Evolutionary conservation across 2,888 invertebrate species (phyloP).

Genomic region (Metalampra italica): DNA sequence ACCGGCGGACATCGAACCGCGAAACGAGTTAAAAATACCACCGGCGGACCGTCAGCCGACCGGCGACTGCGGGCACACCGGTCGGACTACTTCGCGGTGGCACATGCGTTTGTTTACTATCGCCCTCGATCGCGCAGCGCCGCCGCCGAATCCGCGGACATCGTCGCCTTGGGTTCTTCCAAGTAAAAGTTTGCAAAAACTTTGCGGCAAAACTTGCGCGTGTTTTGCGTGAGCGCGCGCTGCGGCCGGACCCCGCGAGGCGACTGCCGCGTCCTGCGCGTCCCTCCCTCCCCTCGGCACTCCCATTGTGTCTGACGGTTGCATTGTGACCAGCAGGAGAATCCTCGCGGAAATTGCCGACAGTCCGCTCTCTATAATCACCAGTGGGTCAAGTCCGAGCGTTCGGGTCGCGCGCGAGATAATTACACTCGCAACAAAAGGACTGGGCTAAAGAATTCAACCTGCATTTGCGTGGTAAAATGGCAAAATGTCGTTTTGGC

Average conservation of each 20-base stretch:
- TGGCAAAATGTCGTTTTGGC: too few relatives aligned
- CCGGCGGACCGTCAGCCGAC: conserved; percentile 51
- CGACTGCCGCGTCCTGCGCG: conserved; percentile 71
- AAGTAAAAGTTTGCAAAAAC: too few relatives aligned
- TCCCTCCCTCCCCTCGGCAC: conserved; percentile 52
- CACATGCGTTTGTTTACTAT: conserved; percentile 79
- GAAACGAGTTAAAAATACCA: conserved; percentile 76
- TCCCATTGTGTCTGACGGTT: conserved; percentile 51
- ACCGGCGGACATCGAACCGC: conserved; percentile 75
- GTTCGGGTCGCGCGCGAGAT: neutral
- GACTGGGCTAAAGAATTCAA: too few relatives aligned
- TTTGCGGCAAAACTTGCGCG: conserved; percentile 34
- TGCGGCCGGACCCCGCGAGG: conserved; percentile 41
- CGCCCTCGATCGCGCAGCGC: conserved; percentile 48
- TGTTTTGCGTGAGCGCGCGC: conserved; percentile 22
- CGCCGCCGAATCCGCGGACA: conserved; percentile 22
- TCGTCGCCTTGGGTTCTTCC: conserved; percentile 14
- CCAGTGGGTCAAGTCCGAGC: conserved; percentile 18
- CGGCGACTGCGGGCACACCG: conserved; percentile 73
- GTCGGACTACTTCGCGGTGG: conserved; percentile 62
- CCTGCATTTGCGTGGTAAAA: too few relatives aligned
- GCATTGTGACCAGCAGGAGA: conserved; percentile 46
- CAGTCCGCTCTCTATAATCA: conserved; percentile 21
- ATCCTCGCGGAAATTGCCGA: conserved; percentile 36
- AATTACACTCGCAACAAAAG: neutral